phyloP scores from a whole-genome alignment of 2,797 vertebrate genomes.

The Tolypeutes matacus region DNA sequence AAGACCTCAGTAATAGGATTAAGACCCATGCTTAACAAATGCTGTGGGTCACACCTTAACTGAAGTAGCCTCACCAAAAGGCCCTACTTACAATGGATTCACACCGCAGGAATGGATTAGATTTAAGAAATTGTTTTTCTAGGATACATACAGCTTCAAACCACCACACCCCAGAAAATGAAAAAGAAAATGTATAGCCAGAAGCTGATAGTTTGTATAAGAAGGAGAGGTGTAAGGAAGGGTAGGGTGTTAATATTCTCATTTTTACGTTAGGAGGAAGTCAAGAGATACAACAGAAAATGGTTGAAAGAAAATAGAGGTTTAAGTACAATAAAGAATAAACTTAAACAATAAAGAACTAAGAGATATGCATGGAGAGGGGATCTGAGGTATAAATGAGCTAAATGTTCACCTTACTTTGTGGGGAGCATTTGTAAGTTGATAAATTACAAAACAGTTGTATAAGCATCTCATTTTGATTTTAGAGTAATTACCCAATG shows the following conservation, averaged over 20 bases:
- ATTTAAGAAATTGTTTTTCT: too few species aligned
- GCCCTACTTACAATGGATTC: too few species aligned
- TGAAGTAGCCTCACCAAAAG: too few species aligned
- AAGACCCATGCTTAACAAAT: too few species aligned
- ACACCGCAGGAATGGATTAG: too few species aligned
- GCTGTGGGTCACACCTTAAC: too few species aligned
- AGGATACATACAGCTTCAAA: too few species aligned
- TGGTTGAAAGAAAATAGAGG: background rate
- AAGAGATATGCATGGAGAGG: background rate
- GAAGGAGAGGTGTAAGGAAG: background rate
- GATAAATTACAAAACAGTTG: background rate
- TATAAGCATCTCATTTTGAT: constrained; percentile 21
- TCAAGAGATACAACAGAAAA: background rate
- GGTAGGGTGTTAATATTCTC: background rate
- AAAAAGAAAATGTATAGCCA: background rate
- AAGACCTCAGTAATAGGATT: too few species aligned
- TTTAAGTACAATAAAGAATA: background rate
- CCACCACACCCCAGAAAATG: too few species aligned
- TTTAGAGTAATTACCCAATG: background rate
- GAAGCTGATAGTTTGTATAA: background rate
- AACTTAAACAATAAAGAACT: background rate
- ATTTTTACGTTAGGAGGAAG: background rate
- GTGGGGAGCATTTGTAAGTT: background rate
- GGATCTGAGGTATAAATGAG: background rate
- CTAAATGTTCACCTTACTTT: background rate